phyloP scores from a whole-genome alignment of 30 jellyfish, hydroid and myxozoan species.

The Pelagia noctiluca region DNA sequence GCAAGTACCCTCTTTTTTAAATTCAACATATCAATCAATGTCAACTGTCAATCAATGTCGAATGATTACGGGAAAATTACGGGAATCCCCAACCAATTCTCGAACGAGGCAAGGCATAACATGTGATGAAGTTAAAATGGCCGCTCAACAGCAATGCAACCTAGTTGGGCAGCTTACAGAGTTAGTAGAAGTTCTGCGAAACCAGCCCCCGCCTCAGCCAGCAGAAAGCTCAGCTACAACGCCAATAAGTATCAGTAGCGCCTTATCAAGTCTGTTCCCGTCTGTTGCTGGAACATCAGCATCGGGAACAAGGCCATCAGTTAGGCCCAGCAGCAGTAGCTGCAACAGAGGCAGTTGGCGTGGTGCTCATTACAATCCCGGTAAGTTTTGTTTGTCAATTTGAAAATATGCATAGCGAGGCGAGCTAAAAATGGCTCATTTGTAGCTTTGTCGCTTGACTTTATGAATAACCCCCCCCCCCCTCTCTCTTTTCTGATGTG shows the following conservation, averaged over 20 bases:
- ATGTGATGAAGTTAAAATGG: background rate
- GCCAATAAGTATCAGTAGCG: background rate
- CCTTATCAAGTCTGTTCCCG: background rate
- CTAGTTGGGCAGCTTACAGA: too few species aligned
- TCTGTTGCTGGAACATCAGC: background rate
- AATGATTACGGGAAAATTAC: too few species aligned
- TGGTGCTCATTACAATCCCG: background rate
- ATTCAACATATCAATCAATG: constrained; percentile 30
- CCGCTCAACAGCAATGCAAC: constrained; percentile 8
- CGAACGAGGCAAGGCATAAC: too few species aligned
- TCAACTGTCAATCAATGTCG: constrained; percentile 40
- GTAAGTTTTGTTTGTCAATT: background rate
- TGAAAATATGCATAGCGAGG: constrained; percentile 1
- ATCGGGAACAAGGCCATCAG: background rate
- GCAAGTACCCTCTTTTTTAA: constrained; percentile 22
- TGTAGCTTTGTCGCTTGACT: too few species aligned
- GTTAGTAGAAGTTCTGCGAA: background rate
- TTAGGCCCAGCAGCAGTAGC: background rate
- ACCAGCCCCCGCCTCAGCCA: background rate
- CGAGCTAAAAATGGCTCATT: too few species aligned
- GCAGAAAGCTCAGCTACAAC: background rate
- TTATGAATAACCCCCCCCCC: too few species aligned
- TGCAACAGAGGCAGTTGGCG: background rate
- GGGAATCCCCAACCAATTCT: background rate
- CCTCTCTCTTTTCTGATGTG: too few species aligned